Evolutionary conservation across 2,797 vertebrate species (phyloP), one percentile per base, ranked within the genome.

Genomic region (Spinibarbus caldwelli): DNA sequence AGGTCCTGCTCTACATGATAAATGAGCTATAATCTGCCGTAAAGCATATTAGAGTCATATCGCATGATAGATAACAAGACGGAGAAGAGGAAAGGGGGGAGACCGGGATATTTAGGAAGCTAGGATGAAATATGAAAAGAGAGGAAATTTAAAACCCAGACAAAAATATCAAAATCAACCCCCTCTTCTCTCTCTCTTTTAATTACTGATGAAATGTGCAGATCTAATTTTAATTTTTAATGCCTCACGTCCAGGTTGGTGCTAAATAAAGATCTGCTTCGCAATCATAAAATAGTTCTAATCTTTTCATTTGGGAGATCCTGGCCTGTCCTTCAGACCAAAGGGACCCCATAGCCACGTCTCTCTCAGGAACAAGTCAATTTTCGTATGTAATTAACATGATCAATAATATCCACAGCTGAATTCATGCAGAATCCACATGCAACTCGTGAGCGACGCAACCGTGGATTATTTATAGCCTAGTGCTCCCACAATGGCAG

Each of bases 1-100:
- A 82, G 91, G 90, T 91, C 88, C 83, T 90, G 83, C 80, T n/a
- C 75, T 57, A 59, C 62, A 79, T 95, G 94, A 95, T 94, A 90
- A 94, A 95, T 94, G 91, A 86, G 91, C 91, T 87, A 91, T 90
- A 89, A 91, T 93, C 89, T 89, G 90, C 90, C 5, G 86, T 91
- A 91, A 94, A 93, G 93, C 91, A 91, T 95, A 95, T 94, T 95
- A 94, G 93, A 94, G 92, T 92, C 92, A 90, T 87, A 92, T 91
- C n/a, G 34, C 41, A 88, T 93, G 93, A 95, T 93, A 86, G 92
- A 95, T 94, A 90, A 89, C 79, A 86, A 86, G 86, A 23, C 38
- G 29, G 83, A 83, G 90, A 88, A 43, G 85, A 89, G 88, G 84
- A 85, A 41, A 77, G 82, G 59, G 76, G 68, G 85, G 88, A 86